Evolutionary conservation across 2,888 invertebrate genomes (phyloP).

Genomic region (Ennomos quercinarius): DNA sequence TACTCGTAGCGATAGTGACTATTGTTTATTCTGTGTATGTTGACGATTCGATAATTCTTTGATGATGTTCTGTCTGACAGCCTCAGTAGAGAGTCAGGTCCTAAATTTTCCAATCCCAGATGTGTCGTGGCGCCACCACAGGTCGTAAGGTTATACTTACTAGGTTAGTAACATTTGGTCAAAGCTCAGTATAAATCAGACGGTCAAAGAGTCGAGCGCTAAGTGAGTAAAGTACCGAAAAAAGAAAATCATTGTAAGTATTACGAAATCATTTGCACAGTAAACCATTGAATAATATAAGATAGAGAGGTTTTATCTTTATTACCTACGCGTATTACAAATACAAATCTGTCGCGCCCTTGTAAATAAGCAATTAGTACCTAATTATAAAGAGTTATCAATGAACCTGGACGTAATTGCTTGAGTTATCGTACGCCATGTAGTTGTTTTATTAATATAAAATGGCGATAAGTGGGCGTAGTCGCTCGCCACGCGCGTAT

Average conservation of each 20-base stretch:
- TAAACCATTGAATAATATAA: slow-evolving; percentile 10
- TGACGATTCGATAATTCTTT: no score
- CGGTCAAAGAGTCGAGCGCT: no score
- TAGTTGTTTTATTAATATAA: slow-evolving; percentile 14
- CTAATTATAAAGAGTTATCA: slow-evolving; percentile 12
- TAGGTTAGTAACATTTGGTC: no score
- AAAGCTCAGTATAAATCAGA: no score
- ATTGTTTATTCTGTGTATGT: no score
- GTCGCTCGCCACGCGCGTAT: slow-evolving; percentile 23
- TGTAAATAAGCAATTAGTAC: slow-evolving; percentile 15
- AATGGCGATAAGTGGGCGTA: slow-evolving; percentile 36
- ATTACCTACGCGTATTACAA: slow-evolving; percentile 3
- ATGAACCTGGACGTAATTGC: slow-evolving; percentile 16
- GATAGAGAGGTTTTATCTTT: slow-evolving; percentile 6
- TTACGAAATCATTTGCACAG: slow-evolving; percentile 6
- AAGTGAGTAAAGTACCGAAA: no score
- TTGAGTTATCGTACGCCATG: slow-evolving; percentile 9
- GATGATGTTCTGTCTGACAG: no score
- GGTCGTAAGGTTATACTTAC: no score
- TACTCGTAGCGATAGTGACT: no score
- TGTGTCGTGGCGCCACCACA: no score
- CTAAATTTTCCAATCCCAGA: no score
- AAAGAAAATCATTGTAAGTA: not conserved
- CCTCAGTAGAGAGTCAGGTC: no score
- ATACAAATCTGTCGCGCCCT: slow-evolving; percentile 14